Evolutionary conservation across 2,113 vertebrate genomes (phyloP).

Genomic region (Martes martes): DNA sequence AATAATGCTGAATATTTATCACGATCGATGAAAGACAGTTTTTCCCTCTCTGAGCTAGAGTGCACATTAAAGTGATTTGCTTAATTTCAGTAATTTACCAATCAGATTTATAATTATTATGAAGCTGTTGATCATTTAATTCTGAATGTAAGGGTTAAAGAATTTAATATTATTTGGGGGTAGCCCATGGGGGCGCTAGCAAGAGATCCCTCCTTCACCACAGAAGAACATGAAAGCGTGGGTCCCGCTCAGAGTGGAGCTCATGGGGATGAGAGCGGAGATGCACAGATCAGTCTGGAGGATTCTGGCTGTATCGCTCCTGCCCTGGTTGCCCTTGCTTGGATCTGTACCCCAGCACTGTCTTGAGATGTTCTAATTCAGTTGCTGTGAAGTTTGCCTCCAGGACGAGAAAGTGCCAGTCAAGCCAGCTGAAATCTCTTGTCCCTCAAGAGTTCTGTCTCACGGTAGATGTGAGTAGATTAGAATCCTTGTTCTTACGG

Average conservation of each 20-base stretch:
- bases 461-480: background rate
- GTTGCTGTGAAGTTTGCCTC: background rate
- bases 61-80: background rate
- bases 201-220: background rate
- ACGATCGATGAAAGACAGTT: background rate
- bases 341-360: rapidly evolving
- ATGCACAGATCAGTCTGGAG: background rate
- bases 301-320: background rate
- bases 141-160: background rate
- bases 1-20: constrained; percentile 52
- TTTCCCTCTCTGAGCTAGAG: background rate
- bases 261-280: background rate
- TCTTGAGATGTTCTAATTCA: background rate
- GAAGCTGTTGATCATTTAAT: background rate
- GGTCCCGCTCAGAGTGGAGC: background rate
- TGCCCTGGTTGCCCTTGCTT: background rate
- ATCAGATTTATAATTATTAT: constrained; percentile 16
- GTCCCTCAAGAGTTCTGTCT: background rate
- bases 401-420: background rate
- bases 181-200: background rate
- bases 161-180: background rate
- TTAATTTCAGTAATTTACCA: constrained; percentile 56
- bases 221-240: background rate
- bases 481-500: background rate
- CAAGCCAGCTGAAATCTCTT: background rate